A percentile compares a stretch with the other conserved stretches of the same genome.
Evolutionary conservation across 2,888 invertebrate genomes (phyloP).

Genomic region (Mechanitis mazaeus): DNA sequence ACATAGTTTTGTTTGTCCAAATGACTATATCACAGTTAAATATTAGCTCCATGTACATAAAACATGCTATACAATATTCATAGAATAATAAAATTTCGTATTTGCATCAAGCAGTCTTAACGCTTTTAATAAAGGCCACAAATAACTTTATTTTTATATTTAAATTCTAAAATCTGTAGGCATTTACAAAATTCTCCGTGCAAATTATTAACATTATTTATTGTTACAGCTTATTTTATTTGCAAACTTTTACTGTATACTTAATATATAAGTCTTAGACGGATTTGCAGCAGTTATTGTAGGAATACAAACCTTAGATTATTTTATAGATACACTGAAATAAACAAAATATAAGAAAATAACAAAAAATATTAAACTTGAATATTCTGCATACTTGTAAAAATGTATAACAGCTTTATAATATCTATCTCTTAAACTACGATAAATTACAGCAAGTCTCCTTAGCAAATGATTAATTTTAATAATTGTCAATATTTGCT

Average conservation of each 20-base stretch:
- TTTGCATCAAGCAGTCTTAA: constrained; percentile 19
- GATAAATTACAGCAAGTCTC: constrained; percentile 17
- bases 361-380: constrained; percentile 1
- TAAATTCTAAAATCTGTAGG: constrained; percentile 11
- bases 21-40: constrained; percentile 19
- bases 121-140: constrained; percentile 23
- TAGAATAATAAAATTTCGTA: constrained; percentile 13
- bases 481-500: constrained; percentile 16
- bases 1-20: constrained; percentile 9
- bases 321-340: background rate
- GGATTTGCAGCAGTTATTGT: constrained; percentile 7
- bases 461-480: constrained; percentile 25
- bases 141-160: constrained; percentile 18
- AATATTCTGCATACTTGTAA: constrained; percentile 9
- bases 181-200: constrained; percentile 1
- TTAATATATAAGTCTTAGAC: constrained; percentile 11
- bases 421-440: constrained; percentile 11
- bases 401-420: constrained; percentile 13
- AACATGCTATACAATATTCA: constrained; percentile 11
- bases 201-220: constrained; percentile 12
- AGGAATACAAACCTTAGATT: constrained; percentile 2
- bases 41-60: constrained; percentile 12
- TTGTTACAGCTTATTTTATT: constrained; percentile 9
- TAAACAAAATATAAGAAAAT: background rate
- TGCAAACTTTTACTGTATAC: constrained; percentile 10